These are phyloP conservation scores for Keiferia lycopersicella DNA, from an alignment of 2,888 invertebrate species.

Conservation along the genomic window DNA sequence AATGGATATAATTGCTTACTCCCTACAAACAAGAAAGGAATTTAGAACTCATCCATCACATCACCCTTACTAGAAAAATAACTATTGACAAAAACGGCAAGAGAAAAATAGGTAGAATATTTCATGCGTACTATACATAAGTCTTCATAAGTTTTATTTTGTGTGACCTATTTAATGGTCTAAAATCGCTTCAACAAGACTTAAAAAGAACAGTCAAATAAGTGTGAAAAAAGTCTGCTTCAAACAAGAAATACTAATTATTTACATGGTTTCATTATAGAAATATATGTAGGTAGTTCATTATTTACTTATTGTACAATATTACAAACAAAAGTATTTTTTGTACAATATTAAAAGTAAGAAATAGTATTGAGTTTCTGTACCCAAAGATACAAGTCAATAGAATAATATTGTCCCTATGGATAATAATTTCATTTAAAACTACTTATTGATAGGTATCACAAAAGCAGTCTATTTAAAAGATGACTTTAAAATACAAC, in stretches of 20 bases:
- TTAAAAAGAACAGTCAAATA: slow-evolving; percentile 4
- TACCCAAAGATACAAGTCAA: not conserved
- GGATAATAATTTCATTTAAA: slow-evolving; percentile 3
- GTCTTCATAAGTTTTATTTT: not conserved
- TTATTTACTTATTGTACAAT: not conserved
- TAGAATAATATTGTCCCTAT: slow-evolving; percentile 9
- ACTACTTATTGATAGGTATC: slow-evolving; percentile 50
- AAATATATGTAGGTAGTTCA: not conserved
- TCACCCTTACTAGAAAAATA: too few relatives aligned
- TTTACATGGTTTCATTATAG: not conserved
- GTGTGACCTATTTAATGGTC: not conserved
- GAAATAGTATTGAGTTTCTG: not conserved
- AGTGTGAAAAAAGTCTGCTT: not conserved
- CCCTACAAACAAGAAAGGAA: too few relatives aligned
- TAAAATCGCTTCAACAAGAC: not conserved
- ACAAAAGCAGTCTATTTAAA: slow-evolving; percentile 66
- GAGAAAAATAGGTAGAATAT: too few relatives aligned
- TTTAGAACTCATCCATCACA: too few relatives aligned
- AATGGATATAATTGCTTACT: not conserved
- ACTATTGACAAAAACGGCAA: too few relatives aligned
- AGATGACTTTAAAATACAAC: slow-evolving; percentile 58
- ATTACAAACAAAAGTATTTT: too few relatives aligned
- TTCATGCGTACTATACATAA: not conserved
- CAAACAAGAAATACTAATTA: not conserved
- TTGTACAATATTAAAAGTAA: not conserved